Percentiles rank a stretch among this genome's conserved stretches.
Evolutionary conservation across 2,797 vertebrate genomes (phyloP).

Genomic region (Emys orbicularis): DNA sequence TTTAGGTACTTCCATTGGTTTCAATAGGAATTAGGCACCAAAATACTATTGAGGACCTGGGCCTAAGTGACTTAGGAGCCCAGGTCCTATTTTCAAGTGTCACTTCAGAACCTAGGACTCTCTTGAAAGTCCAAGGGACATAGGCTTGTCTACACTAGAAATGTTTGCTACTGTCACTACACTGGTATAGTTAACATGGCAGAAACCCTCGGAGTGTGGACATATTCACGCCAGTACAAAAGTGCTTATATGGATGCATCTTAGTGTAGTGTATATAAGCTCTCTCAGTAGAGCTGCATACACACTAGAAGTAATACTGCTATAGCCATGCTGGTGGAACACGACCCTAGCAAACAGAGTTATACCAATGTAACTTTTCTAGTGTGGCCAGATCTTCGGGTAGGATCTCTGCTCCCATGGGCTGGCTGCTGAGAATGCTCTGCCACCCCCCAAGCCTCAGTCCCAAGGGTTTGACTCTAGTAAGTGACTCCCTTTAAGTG

Average conservation of each 20-base stretch:
- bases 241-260: background rate
- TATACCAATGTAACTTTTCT: background rate
- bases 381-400: background rate
- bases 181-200: background rate
- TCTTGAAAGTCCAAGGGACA: background rate
- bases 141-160: background rate
- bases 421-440: background rate
- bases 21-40: background rate
- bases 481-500: background rate
- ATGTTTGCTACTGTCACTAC: background rate
- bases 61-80: background rate
- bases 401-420: background rate
- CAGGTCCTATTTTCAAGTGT: background rate
- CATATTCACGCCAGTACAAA: background rate
- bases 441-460: background rate
- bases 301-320: background rate
- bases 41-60: background rate
- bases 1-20: constrained; percentile 39
- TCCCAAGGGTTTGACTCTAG: background rate
- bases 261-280: too few relatives aligned
- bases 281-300: too few relatives aligned
- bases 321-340: background rate
- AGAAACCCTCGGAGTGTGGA: background rate
- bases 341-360: too few relatives aligned
- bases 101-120: background rate